These are phyloP conservation scores for Ochropleura leucogaster DNA, from an alignment of 2,888 invertebrate species.

Conservation along the genomic window DNA sequence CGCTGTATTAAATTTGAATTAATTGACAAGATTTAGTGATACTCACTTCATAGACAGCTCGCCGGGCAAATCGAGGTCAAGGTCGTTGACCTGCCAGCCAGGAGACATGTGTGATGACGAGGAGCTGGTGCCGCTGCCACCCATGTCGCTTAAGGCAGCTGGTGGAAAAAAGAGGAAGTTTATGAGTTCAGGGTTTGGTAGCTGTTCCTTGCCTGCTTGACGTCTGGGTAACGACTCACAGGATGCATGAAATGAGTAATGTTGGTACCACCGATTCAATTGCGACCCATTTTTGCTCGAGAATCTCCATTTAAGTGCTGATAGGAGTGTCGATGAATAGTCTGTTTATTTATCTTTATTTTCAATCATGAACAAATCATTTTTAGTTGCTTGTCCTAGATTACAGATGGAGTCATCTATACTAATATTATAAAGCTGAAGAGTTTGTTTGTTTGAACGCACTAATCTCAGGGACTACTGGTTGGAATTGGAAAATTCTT, in stretches of 20 bases:
- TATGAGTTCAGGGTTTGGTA: neutral
- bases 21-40: conserved; percentile 13
- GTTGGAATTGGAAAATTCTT: too few relatives aligned
- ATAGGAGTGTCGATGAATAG: neutral
- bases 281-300: neutral
- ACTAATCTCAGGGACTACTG: too few relatives aligned
- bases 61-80: conserved; percentile 87
- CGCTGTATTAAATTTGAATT: neutral
- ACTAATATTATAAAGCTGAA: too few relatives aligned
- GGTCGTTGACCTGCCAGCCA: conserved; percentile 88
- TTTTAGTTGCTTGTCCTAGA: neutral
- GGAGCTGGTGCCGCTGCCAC: conserved; percentile 86
- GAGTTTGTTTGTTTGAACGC: too few relatives aligned
- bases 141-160: conserved; percentile 86
- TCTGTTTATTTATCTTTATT: neutral
- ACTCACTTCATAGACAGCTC: conserved; percentile 89
- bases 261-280: neutral
- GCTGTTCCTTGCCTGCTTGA: neutral
- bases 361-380: neutral
- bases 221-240: neutral
- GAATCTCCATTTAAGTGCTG: neutral
- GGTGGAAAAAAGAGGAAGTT: conserved; percentile 34
- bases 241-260: neutral
- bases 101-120: conserved; percentile 88
- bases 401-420: too few relatives aligned